Base-by-base conservation (phyloP, 1,140 invertebrate genomes). In the Drosophila pseudoananassae region DNA sequence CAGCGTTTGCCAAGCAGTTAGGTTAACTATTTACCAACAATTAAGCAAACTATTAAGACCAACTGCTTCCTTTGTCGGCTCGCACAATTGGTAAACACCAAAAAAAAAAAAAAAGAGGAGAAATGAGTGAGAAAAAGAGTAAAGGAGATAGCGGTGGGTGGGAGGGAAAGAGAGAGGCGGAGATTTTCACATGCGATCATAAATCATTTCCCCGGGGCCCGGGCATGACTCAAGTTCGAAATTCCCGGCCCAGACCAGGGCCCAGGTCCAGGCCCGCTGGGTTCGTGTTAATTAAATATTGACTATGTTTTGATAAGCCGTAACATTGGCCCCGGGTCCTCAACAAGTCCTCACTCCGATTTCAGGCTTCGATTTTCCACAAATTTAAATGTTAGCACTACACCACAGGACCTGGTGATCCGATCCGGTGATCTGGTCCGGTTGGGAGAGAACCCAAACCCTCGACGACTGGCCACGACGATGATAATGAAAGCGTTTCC, bases 231-330 rank as follows among this genome's bases (percentile, higher is more conserved):
- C 66, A 70, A 69, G 55, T 46, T 58, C 66, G 43, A 72, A 60
- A 33, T 36, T 36, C 25, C 20, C 23, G 25, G 25, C 25, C 25
- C 25, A 5, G 25, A 27, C 20, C 20, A 20, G 20, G 20, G 20
- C 47, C 25, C 25, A 5, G 25, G 6, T 6, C 23, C 74, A 29
- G 61, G 53, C 78, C 72, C 57, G 83, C 72, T 89, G 83, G 43
- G 79, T 89, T 88, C 79, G 79, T 88, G 84, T 88, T 88, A 88
- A 88, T 88, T 88, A 88, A 88, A 88, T 88, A 88, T 88, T 89
- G 83, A 88, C 83, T 84, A 88, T 88, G 84, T 88, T 88, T 72
- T 88, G 83, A 88, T 88, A 83, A 83, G 73, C 72, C 78, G 68
- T 83, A 88, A 76, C 76, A 84, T 79, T 82, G 33, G 66, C 66